A percentile compares a stretch with the other conserved stretches of the same genome.
Evolutionary conservation across 2,113 vertebrate species (phyloP).

Genomic region (Struthio camelus): DNA sequence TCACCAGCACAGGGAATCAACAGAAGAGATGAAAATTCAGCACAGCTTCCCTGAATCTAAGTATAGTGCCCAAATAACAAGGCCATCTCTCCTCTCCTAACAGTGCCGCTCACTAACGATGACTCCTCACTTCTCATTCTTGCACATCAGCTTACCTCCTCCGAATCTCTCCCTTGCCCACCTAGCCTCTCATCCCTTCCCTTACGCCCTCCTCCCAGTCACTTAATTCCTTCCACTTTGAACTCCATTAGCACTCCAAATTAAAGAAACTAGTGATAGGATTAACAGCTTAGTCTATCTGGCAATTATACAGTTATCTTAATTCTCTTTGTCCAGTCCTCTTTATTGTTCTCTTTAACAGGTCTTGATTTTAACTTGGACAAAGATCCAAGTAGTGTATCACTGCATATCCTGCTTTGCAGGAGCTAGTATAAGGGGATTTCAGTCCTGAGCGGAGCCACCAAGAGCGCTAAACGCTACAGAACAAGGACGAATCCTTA

Average conservation of each 20-base stretch:
- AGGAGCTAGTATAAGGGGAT: neutral
- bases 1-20: accelerated
- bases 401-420: neutral
- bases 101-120: neutral
- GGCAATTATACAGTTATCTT: constrained; percentile 46
- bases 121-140: neutral
- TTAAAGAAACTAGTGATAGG: neutral
- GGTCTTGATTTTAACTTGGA: neutral
- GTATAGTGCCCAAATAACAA: neutral
- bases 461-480: neutral
- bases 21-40: neutral
- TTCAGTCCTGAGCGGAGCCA: neutral
- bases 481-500: accelerated
- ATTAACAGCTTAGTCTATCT: constrained; percentile 13
- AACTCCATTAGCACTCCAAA: neutral
- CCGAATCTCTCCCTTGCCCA: neutral
- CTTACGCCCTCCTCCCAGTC: neutral
- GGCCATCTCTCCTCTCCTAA: neutral
- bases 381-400: neutral
- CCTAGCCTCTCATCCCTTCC: neutral
- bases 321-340: constrained; percentile 42
- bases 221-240: constrained; percentile 5
- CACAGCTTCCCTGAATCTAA: neutral
- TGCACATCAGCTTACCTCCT: neutral
- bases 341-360: neutral